These are phyloP conservation scores for Orthochromis indermauri DNA, from an alignment of 2,113 vertebrate genomes.

Conservation along the genomic window DNA sequence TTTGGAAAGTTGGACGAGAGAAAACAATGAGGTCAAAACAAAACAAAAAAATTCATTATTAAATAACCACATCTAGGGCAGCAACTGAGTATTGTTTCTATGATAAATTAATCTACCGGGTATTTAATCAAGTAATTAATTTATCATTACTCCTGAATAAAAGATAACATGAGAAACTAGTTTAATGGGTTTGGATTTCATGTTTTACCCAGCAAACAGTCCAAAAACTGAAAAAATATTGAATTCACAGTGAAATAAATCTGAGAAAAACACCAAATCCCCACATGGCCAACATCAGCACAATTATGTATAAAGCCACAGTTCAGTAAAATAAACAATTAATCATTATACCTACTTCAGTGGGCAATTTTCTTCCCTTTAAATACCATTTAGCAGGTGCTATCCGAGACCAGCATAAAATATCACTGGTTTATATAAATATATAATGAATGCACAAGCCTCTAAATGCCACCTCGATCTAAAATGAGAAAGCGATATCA, in stretches of 20 bases:
- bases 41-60: neutral
- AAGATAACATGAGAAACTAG: neutral
- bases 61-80: neutral
- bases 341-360: neutral
- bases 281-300: neutral
- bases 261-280: neutral
- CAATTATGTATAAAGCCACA: neutral
- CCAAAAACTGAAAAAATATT: neutral
- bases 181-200: neutral
- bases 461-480: neutral
- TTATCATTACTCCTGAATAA: neutral
- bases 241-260: neutral
- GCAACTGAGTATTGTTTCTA: neutral
- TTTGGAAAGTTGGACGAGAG: neutral
- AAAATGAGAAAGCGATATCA: neutral
- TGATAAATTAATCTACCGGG: neutral
- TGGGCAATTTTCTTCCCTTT: neutral
- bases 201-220: neutral
- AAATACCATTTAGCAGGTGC: neutral
- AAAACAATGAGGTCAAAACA: neutral
- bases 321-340: neutral
- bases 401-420: neutral
- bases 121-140: neutral
- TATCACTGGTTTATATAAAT: neutral
- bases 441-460: neutral